phyloP scores from a whole-genome alignment of 53 echinoderm and acorn worm species.

The Astropecten irregularis region DNA sequence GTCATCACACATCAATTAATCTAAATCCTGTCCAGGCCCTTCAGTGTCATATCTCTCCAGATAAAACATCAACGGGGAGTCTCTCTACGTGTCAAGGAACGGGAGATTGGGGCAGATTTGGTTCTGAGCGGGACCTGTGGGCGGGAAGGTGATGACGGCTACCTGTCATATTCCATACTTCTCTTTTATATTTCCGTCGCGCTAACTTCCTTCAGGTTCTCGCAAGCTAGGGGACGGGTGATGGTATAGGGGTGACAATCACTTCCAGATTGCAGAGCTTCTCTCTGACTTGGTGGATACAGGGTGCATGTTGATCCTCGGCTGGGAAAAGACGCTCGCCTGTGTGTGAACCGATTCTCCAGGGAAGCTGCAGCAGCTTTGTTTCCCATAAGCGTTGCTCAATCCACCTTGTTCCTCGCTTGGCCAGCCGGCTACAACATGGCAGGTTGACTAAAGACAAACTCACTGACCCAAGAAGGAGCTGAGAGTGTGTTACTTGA shows the following conservation, averaged over 20 bases:
- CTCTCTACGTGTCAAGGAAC: not conserved
- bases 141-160: conserved; percentile 4
- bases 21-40: conserved; percentile 7
- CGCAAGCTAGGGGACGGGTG: too few species aligned
- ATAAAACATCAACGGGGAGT: not conserved
- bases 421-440: too few species aligned
- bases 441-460: too few species aligned
- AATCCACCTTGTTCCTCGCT: too few species aligned
- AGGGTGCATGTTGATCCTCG: not conserved
- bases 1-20: conserved; percentile 56
- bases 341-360: not conserved
- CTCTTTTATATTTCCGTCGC: not conserved
- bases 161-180: conserved; percentile 25
- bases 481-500: too few species aligned
- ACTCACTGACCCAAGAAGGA: too few species aligned
- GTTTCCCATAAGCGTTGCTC: not conserved
- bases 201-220: not conserved
- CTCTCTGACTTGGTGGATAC: too few species aligned
- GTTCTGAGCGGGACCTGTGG: conserved; percentile 3
- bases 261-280: conserved; percentile 13
- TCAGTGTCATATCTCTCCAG: not conserved
- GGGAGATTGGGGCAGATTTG: conserved; percentile 7
- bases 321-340: not conserved
- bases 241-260: conserved; percentile 3
- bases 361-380: not conserved